These are phyloP conservation scores for Brachirus orientalis DNA, from an alignment of 2,113 vertebrate genomes.

Conservation along the genomic window DNA sequence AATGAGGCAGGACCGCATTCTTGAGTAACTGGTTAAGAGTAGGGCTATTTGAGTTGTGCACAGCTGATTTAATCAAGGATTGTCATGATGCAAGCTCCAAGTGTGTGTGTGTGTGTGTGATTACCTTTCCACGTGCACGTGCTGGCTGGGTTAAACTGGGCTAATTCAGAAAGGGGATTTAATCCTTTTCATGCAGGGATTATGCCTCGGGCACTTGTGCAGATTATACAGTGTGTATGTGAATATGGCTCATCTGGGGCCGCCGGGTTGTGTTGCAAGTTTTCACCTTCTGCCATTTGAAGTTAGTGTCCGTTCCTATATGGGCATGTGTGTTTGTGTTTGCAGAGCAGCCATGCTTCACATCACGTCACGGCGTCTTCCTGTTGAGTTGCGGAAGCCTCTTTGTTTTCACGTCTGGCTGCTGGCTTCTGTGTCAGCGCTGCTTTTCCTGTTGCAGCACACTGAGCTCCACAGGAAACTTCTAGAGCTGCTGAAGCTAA, in stretches of 20 bases:
- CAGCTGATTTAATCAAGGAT: constrained; percentile 24
- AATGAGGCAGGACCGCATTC: too few species aligned
- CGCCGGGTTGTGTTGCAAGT: too few species aligned
- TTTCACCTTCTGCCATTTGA: background rate
- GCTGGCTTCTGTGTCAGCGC: constrained; percentile 46
- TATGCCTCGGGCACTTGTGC: constrained; percentile 54
- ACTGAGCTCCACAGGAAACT: constrained; percentile 41
- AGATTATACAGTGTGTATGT: constrained; percentile 45
- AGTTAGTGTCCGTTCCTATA: too few species aligned
- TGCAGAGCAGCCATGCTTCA: constrained; percentile 48
- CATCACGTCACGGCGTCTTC: constrained; percentile 60
- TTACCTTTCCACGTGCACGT: constrained; percentile 34
- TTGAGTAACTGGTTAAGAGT: too few species aligned
- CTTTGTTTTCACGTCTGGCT: constrained; percentile 68
- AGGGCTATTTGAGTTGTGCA: too few species aligned
- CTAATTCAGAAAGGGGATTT: constrained; percentile 64
- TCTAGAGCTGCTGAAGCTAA: constrained; percentile 10
- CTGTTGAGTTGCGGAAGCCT: constrained; percentile 76
- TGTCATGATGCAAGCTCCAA: constrained; percentile 14
- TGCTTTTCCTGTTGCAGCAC: constrained; percentile 60
- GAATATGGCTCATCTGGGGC: constrained; percentile 30
- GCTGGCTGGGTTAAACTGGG: constrained; percentile 53
- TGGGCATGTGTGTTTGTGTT: constrained; percentile 18
- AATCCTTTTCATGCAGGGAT: constrained; percentile 63
- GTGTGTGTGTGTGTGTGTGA: constrained; percentile 24